A percentile compares a stretch with the other conserved stretches of the same genome.
Conservation (phyloP, 92 coral and sea anemone genomes). For the Actinostola sp. region DNA sequence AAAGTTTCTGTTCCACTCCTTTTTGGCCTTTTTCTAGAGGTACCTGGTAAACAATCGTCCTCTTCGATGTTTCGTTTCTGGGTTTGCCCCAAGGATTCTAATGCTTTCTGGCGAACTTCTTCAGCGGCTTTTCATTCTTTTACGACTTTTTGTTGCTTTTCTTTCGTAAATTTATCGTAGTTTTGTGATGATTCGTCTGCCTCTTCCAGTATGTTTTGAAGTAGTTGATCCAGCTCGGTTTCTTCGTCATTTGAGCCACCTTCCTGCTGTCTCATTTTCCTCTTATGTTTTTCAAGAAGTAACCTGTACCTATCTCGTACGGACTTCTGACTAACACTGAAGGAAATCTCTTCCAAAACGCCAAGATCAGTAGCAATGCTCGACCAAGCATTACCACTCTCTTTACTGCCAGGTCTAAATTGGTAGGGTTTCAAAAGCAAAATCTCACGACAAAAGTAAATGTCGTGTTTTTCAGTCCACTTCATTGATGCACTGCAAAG, state of each 20-base stretch:
- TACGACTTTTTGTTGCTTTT: conserved; percentile 19
- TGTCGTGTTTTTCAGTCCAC: conserved; percentile 51
- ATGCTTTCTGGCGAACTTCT: conserved; percentile 51
- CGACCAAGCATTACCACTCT: conserved; percentile 59
- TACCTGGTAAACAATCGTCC: conserved; percentile 24
- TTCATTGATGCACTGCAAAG: conserved; percentile 53
- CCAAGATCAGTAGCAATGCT: conserved; percentile 49
- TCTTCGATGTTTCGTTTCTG: conserved; percentile 1
- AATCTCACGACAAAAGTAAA: conserved; percentile 50
- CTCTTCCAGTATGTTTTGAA: conserved; percentile 48
- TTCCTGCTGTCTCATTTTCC: conserved; percentile 41
- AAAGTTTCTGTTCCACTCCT: conserved; percentile 41
- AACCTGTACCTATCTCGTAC: conserved; percentile 54
- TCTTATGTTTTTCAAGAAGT: conserved; percentile 33
- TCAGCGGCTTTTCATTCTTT: conserved; percentile 44
- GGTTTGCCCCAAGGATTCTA: conserved; percentile 20
- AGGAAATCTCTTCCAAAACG: conserved; percentile 36
- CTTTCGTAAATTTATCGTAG: conserved; percentile 49
- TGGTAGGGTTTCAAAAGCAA: conserved; percentile 56
- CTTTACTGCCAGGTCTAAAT: conserved; percentile 40
- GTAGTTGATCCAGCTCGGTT: conserved; percentile 48
- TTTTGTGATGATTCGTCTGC: conserved; percentile 44
- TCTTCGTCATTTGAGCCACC: conserved; percentile 46
- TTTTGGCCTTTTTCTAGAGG: conserved; percentile 37
- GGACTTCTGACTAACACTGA: conserved; percentile 52